Evolutionary conservation across 2,113 vertebrate species (phyloP), one percentile per base, ranked within the genome.

Genomic region (Myotis davidii): DNA sequence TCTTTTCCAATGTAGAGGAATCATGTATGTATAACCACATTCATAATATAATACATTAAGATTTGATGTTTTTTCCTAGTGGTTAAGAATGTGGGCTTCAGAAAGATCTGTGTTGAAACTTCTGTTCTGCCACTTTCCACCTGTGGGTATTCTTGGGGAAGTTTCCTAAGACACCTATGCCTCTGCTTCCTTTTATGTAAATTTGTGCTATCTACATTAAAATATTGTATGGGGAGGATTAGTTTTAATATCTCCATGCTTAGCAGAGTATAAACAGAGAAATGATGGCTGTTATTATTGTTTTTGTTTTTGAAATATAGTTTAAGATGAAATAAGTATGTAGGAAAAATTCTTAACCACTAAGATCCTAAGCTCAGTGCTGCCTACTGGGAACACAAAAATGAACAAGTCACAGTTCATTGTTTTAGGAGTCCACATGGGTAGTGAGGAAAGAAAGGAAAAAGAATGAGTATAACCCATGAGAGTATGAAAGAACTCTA

Each of bases 171-270:
- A 84, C 27, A 52, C 5, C 0, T 54, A 48, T 5, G 14, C 6
- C n/a, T 91, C 70, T 64, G 50, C 87, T 93, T 79, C 3, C 39
- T 83, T 89, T 76, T 65, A 37, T 92, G 32, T 86, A 91, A 89
- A 65, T 61, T 50, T 16, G 54, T 34, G 14, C 6, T 72, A 6
- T 18, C 37, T 54, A 78, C 12, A 23, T 72, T 59, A 67, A 93
- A 92, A 11, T 11, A 61, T 65, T 48, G 4, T 89, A 64, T 74
- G 54, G 9, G 21, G 5, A 85, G 14, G 50, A 85, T 48, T 84
- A 34, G 69, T 67, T 67, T 91, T 88, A 85, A 77, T 78, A 77
- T 61, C 29, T 85, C 4, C 23, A 42, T 74, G 20, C 20, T 82
- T 96, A 50, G 52, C 9, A 64, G 39, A 85, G 10, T 77, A 90